Percentiles rank a stretch among this genome's conserved stretches.
Conservation (phyloP, 2,888 invertebrate genomes). For the Tridacna gigas region DNA sequence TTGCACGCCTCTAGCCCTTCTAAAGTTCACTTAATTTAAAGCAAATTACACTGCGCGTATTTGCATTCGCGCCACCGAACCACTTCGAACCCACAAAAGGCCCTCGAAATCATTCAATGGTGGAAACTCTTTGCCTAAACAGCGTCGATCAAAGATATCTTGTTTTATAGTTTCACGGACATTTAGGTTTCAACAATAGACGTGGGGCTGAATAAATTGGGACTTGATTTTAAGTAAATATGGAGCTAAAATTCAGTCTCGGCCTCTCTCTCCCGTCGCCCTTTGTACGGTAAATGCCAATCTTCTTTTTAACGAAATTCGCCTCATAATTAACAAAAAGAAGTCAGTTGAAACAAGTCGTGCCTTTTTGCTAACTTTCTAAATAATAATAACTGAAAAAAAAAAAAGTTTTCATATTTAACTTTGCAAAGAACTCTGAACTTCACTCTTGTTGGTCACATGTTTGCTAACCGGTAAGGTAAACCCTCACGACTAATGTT, state of each 20-base stretch:
- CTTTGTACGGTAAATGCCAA: background rate
- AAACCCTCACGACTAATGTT: no score
- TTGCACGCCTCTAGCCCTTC: slow-evolving; percentile 29
- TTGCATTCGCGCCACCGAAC: slow-evolving; percentile 41
- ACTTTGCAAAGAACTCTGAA: no score
- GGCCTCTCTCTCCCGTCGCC: background rate
- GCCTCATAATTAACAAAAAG: no score
- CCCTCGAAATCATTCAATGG: slow-evolving; percentile 61
- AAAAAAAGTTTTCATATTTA: no score
- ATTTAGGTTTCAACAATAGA: slow-evolving; percentile 65
- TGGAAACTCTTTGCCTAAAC: slow-evolving; percentile 53
- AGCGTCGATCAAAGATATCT: slow-evolving; percentile 60
- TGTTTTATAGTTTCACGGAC: slow-evolving; percentile 71
- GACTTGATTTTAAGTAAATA: slow-evolving; percentile 63
- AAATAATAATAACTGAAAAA: no score
- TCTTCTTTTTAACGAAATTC: no score
- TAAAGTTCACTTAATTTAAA: slow-evolving; percentile 45
- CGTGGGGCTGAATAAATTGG: slow-evolving; percentile 70
- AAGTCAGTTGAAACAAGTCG: no score
- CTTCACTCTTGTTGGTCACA: no score
- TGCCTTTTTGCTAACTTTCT: no score
- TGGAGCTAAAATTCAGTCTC: slow-evolving; percentile 8
- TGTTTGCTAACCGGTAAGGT: no score
- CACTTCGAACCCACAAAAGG: slow-evolving; percentile 55
- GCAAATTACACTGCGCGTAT: slow-evolving; percentile 52